Percentiles rank a stretch among this genome's conserved stretches.
phyloP scores from a whole-genome alignment of 2,888 invertebrate species.

The Chorisops tibialis region DNA sequence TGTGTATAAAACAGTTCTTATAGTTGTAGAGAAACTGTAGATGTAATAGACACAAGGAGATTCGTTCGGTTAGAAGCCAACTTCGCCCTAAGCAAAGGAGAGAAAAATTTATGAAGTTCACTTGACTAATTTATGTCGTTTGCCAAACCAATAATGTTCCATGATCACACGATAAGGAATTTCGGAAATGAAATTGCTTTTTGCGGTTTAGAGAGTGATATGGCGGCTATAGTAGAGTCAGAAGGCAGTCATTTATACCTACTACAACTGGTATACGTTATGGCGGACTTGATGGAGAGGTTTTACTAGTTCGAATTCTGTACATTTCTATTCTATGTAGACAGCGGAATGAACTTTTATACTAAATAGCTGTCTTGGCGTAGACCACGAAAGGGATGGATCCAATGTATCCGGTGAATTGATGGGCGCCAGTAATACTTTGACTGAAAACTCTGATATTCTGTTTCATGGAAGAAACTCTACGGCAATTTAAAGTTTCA shows the following conservation, averaged over 20 bases:
- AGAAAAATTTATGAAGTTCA: constrained; percentile 33
- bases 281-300: not conserved
- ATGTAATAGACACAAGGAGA: no score
- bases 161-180: constrained; percentile 32
- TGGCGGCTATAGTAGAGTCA: constrained; percentile 6
- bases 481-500: no score
- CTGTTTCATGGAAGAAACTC: no score
- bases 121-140: constrained; percentile 35
- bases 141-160: constrained; percentile 34
- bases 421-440: no score
- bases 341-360: no score
- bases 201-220: constrained; percentile 28
- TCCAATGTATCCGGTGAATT: no score
- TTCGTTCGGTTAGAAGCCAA: not conserved
- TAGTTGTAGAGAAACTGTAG: not conserved
- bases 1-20: not conserved
- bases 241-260: not conserved
- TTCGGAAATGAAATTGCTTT: constrained; percentile 33
- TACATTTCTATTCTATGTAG: no score
- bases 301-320: no score
- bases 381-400: no score
- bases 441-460: no score
- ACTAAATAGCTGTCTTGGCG: no score
- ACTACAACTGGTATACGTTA: not conserved
- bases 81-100: not conserved